Percentiles rank a stretch among this genome's conserved stretches.
These are phyloP conservation scores for Chelon labrosus DNA, from an alignment of 2,797 vertebrate genomes.

Conservation along the genomic window DNA sequence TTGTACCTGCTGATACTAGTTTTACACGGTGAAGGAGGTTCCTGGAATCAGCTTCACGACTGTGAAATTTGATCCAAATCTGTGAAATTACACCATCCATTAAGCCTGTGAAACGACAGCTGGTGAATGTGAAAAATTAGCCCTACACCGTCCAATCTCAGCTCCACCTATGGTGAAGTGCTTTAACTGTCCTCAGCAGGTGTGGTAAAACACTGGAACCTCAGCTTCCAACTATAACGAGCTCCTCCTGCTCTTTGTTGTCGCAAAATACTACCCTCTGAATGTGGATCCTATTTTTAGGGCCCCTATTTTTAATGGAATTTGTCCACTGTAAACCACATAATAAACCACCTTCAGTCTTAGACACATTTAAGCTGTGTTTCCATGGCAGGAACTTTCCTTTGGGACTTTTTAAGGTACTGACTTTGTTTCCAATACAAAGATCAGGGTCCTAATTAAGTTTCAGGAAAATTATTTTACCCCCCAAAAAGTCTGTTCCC, in stretches of 20 bases:
- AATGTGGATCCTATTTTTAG: conserved; percentile 54
- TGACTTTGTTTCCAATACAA: too few species aligned
- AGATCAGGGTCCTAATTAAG: too few species aligned
- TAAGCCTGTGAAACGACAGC: conserved; percentile 61
- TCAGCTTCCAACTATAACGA: conserved; percentile 36
- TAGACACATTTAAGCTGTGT: too few species aligned
- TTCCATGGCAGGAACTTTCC: too few species aligned
- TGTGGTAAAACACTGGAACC: conserved; percentile 53
- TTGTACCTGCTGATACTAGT: conserved; percentile 27
- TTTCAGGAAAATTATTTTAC: too few species aligned
- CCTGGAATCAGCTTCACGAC: conserved; percentile 37
- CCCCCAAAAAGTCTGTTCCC: too few species aligned
- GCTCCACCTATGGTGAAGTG: conserved; percentile 31
- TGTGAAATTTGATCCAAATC: conserved; percentile 61
- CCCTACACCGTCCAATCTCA: conserved; percentile 9
- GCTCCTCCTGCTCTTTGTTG: conserved; percentile 31
- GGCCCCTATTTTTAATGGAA: not conserved
- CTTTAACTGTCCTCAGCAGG: conserved; percentile 57
- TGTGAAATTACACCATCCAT: conserved; percentile 59
- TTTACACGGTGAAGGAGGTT: conserved; percentile 15
- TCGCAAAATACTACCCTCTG: conserved; percentile 26
- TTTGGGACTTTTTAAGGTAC: too few species aligned
- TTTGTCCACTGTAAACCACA: too few species aligned
- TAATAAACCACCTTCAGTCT: not conserved
- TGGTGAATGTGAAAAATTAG: conserved; percentile 58